phyloP scores from a whole-genome alignment of 2,113 vertebrate genomes.

The Cromileptes altivelis region DNA sequence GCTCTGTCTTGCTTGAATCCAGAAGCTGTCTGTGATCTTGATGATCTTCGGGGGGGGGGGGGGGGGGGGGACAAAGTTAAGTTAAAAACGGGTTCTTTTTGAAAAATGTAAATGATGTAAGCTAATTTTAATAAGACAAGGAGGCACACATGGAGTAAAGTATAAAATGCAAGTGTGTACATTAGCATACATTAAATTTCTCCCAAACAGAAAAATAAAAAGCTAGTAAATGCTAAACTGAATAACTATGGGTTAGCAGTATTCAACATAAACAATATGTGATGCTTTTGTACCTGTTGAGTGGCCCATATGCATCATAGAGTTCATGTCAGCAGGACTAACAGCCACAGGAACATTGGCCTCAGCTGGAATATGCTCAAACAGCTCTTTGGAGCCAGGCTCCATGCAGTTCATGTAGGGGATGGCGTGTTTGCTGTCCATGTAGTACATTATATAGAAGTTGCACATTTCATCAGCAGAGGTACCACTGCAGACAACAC shows the following conservation, averaged over 20 bases:
- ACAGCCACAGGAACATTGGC: conserved; percentile 91
- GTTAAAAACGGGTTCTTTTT: background rate
- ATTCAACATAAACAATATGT: background rate
- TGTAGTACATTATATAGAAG: conserved; percentile 99
- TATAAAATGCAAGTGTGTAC: background rate
- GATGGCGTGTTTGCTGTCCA: conserved; percentile 91
- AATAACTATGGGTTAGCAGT: background rate
- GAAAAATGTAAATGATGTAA: background rate
- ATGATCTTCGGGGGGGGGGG: conserved; percentile 77
- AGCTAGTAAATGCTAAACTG: background rate
- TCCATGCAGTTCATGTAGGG: conserved; percentile 94
- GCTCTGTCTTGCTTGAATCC: conserved; percentile 83
- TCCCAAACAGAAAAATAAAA: background rate
- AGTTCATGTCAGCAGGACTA: conserved; percentile 85
- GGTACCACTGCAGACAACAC: conserved; percentile 86
- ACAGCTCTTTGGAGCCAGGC: conserved; percentile 86
- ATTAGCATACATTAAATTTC: background rate
- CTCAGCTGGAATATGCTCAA: conserved; percentile 90
- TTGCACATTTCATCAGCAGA: conserved; percentile 98
- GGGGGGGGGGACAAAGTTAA: conserved; percentile 32
- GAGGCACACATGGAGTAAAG: background rate
- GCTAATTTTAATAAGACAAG: background rate
- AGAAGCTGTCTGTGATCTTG: conserved; percentile 73
- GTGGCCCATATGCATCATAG: conserved; percentile 85
- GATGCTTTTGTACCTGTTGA: conserved; percentile 83